Base-by-base conservation (phyloP, 2,113 vertebrate species). In the Myiozetetes cayanensis region DNA sequence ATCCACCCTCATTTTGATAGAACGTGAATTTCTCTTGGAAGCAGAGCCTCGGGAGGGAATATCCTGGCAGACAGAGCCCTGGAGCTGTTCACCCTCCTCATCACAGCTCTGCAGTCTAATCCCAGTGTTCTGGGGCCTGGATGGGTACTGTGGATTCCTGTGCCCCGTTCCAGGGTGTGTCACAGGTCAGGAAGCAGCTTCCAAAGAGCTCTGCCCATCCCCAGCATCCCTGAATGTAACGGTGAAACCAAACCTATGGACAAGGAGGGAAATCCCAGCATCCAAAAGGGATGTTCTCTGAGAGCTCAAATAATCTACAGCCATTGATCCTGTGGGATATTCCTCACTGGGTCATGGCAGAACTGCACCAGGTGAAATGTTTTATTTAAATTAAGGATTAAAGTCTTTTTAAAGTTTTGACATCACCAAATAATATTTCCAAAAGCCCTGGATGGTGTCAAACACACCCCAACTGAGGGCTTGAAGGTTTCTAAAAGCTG, bases 401-500 rank as follows among this genome's bases (percentile, higher is more conserved):
- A 28, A 75, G 44, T n/a, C n/a, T 47, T 77, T 43, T 47, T 44
- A 25, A 24, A 59, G 44, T 68, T 33, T 50, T 75, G 47, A 44
- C 37, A 71, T 22, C 68, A 59, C 49, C 63, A 74, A 92, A 46
- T 15, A 84, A 9, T n/a, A 58, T n/a, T 53, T 73, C 5, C 6
- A 35, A 85, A 77, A 74, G 46, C 10, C 50, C 19, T 2, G 1
- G 49, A 59, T n/a, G n/a, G 31, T 23, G 90, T 90, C 65, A 85
- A 84, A 71, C 44, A 56, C 24, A 55, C 22, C 24, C 31, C 76
- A 67, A 0, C 11, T 53, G 68, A 88, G 0, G 25, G 56, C 47
- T 78, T 74, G 47, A 84, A 93, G 47, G 39, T 52, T 87, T 83
- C 56, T 84, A 67, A 74, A 92, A 94, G 52, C 77, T 90, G 55